Conservation (phyloP, 2,113 vertebrate species). For the Tangachromis dhanisi region DNA sequence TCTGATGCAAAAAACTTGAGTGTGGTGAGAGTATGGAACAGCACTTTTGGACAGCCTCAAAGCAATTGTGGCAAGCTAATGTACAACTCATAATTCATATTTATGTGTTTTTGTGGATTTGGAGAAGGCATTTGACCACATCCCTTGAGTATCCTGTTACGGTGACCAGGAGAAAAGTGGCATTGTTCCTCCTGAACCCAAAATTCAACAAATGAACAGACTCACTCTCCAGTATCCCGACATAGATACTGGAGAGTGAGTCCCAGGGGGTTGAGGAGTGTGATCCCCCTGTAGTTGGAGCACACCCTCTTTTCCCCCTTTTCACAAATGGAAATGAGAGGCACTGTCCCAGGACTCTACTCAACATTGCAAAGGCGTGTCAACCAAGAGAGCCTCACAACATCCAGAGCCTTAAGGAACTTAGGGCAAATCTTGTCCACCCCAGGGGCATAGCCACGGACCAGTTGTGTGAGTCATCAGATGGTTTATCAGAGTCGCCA, state of each 20-base stretch:
- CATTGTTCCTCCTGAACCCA: not conserved
- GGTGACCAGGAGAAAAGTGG: not conserved
- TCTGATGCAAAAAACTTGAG: not conserved
- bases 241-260: not conserved
- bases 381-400: not conserved
- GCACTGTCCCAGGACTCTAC: not conserved
- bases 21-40: not conserved
- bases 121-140: not conserved
- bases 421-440: not conserved
- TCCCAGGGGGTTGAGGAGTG: not conserved
- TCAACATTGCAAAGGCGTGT: not conserved
- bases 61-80: not conserved
- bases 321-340: not conserved
- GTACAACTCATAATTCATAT: not conserved
- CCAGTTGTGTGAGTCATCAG: not conserved
- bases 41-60: not conserved
- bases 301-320: not conserved
- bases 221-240: not conserved
- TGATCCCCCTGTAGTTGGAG: not conserved
- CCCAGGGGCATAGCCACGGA: not conserved
- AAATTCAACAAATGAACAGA: not conserved
- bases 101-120: not conserved
- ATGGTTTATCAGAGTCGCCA: not conserved
- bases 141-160: not conserved
- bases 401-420: not conserved